These are phyloP conservation scores for Drosophila ercepeae DNA, from an alignment of 1,140 invertebrate genomes.

Conservation along the genomic window DNA sequence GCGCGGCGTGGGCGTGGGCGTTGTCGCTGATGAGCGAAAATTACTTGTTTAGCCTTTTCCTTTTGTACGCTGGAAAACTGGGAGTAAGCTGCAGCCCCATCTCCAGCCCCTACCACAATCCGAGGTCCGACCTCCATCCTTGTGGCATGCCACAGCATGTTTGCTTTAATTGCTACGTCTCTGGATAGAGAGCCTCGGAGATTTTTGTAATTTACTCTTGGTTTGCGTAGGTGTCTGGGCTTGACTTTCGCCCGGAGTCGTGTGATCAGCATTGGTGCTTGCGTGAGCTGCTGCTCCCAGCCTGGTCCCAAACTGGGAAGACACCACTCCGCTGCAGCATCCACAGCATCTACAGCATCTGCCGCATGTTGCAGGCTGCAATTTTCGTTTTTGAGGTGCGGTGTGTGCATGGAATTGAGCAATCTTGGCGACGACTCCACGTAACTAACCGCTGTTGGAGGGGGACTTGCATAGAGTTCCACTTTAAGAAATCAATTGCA, in stretches of 20 bases:
- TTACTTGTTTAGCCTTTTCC: constrained; percentile 53
- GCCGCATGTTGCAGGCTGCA: background rate
- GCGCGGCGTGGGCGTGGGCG: constrained; percentile 39
- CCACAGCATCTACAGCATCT: constrained; percentile 40
- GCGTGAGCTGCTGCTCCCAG: constrained; percentile 35
- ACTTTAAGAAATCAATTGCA: background rate
- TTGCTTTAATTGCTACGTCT: constrained; percentile 67
- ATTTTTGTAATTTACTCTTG: constrained; percentile 35
- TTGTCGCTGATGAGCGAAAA: constrained; percentile 69
- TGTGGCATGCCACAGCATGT: constrained; percentile 46
- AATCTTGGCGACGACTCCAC: constrained; percentile 27
- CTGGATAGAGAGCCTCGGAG: constrained; percentile 7
- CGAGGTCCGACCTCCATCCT: background rate
- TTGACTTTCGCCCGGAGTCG: constrained; percentile 15
- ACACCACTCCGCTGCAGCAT: constrained; percentile 17
- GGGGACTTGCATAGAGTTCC: background rate
- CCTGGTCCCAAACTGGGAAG: constrained; percentile 3
- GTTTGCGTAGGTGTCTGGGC: constrained; percentile 42
- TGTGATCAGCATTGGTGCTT: constrained; percentile 38
- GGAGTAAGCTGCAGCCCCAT: background rate
- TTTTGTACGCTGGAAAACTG: background rate
- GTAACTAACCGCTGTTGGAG: too few species aligned
- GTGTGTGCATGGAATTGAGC: constrained; percentile 70
- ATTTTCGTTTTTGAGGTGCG: constrained; percentile 60
- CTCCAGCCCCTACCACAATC: background rate